A percentile compares a stretch with the other conserved stretches of the same genome.
phyloP scores from a whole-genome alignment of 2,113 vertebrate species.

The Triplophysa rosa region DNA sequence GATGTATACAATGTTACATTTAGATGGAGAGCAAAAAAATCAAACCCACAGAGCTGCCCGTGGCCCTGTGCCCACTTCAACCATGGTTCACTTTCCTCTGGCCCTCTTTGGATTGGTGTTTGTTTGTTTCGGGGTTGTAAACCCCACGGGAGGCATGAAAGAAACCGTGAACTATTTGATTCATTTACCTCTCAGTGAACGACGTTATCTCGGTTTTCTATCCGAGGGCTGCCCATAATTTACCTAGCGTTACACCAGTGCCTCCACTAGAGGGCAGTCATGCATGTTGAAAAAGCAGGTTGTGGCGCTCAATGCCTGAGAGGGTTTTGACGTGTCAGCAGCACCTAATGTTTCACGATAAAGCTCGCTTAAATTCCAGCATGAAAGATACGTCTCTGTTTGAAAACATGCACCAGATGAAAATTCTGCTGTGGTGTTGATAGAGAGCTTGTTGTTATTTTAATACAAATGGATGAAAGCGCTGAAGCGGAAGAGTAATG shows the following conservation, averaged over 20 bases:
- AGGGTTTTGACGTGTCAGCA: no score
- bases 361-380: neutral
- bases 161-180: slow-evolving; percentile 32
- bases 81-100: slow-evolving; percentile 16
- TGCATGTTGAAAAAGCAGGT: neutral
- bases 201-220: neutral
- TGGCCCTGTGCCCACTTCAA: slow-evolving; percentile 30
- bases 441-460: slow-evolving; percentile 37
- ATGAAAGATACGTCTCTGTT: neutral
- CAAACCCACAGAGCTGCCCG: neutral
- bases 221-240: neutral
- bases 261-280: slow-evolving; percentile 22
- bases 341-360: no score
- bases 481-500: slow-evolving; percentile 51
- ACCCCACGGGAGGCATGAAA: slow-evolving; percentile 14
- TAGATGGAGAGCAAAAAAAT: slow-evolving; percentile 33
- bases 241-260: neutral
- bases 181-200: slow-evolving; percentile 26
- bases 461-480: slow-evolving; percentile 41
- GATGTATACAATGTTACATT: slow-evolving; percentile 37
- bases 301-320: neutral
- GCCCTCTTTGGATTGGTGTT: slow-evolving; percentile 25
- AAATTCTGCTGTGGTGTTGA: slow-evolving; percentile 8
- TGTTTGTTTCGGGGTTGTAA: slow-evolving; percentile 39
- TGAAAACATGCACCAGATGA: neutral